Conservation (phyloP, 1,140 invertebrate species). For the Hyphantria cunea region DNA sequence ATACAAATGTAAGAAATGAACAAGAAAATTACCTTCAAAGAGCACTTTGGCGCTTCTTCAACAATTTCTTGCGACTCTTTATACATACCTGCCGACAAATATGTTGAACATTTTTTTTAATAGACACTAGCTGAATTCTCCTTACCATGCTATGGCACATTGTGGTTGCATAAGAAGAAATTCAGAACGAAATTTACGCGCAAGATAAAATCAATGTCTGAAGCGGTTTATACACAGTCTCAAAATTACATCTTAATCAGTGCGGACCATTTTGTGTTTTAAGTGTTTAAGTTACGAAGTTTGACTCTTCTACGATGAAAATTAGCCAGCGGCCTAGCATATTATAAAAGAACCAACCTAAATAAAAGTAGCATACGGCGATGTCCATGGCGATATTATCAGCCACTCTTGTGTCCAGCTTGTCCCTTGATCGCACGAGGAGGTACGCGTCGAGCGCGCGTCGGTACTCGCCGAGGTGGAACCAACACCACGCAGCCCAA, state of each 20-base stretch:
- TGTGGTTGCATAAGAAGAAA: no score
- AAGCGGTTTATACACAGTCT: no score
- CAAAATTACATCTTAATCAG: no score
- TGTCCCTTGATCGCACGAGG: conserved; percentile 61
- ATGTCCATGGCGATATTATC: conserved; percentile 88
- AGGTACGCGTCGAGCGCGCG: conserved; percentile 90
- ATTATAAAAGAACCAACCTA: conserved; percentile 85
- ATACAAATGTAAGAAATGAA: no score
- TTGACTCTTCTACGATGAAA: no score
- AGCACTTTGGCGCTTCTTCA: conserved; percentile 82
- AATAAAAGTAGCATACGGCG: conserved; percentile 97
- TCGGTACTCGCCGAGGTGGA: conserved; percentile 97
- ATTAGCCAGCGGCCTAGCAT: not conserved
- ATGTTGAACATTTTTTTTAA: not conserved
- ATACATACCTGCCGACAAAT: conserved; percentile 81
- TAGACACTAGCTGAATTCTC: no score
- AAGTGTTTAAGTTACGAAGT: no score
- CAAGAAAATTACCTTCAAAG: conserved; percentile 82
- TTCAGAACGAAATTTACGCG: no score
- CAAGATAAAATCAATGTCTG: no score
- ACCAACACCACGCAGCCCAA: conserved; percentile 97
- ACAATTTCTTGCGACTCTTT: conserved; percentile 86
- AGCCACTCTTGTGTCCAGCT: conserved; percentile 66
- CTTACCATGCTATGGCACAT: no score
- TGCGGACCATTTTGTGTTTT: no score